phyloP scores from a whole-genome alignment of 2,113 vertebrate species.

The Sminthopsis crassicaudata region DNA sequence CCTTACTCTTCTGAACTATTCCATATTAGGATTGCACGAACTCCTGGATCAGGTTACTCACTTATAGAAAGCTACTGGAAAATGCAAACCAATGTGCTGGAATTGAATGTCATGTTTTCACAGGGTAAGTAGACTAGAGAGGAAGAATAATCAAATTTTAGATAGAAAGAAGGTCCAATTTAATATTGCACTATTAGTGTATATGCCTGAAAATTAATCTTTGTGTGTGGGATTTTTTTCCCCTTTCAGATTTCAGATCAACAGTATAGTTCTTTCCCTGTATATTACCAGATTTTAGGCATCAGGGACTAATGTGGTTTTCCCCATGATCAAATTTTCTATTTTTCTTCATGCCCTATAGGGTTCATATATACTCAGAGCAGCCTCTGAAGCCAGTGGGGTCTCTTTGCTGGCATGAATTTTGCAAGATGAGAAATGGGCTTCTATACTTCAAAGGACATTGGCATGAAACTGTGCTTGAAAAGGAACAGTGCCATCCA shows the following conservation, averaged over 20 bases:
- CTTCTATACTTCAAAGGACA: not conserved
- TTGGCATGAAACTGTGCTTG: slow-evolving; percentile 30
- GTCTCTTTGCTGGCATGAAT: slow-evolving; percentile 27
- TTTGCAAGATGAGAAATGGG: slow-evolving; percentile 52
- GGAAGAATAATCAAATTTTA: slow-evolving; percentile 74
- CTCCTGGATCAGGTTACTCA: slow-evolving; percentile 61
- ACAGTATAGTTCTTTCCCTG: slow-evolving; percentile 35
- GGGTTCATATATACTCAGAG: slow-evolving; percentile 48
- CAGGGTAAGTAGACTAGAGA: slow-evolving; percentile 48
- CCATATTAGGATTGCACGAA: slow-evolving; percentile 66
- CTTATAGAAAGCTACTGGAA: slow-evolving; percentile 62
- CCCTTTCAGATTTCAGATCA: slow-evolving; percentile 6
- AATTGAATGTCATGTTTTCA: slow-evolving; percentile 69
- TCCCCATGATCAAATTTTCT: not conserved
- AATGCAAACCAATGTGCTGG: slow-evolving; percentile 52
- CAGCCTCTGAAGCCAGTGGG: slow-evolving; percentile 20
- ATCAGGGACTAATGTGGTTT: not conserved
- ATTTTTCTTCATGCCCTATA: slow-evolving; percentile 9
- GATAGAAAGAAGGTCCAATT: slow-evolving; percentile 68
- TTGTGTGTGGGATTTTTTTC: slow-evolving; percentile 67
- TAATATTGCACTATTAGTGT: slow-evolving; percentile 67
- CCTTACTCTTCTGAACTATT: slow-evolving; percentile 59
- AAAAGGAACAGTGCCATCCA: slow-evolving; percentile 38
- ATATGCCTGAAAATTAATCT: slow-evolving; percentile 68
- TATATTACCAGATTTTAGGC: not conserved